Conservation (phyloP, 2,888 invertebrate species). For the Buathra laborator region DNA sequence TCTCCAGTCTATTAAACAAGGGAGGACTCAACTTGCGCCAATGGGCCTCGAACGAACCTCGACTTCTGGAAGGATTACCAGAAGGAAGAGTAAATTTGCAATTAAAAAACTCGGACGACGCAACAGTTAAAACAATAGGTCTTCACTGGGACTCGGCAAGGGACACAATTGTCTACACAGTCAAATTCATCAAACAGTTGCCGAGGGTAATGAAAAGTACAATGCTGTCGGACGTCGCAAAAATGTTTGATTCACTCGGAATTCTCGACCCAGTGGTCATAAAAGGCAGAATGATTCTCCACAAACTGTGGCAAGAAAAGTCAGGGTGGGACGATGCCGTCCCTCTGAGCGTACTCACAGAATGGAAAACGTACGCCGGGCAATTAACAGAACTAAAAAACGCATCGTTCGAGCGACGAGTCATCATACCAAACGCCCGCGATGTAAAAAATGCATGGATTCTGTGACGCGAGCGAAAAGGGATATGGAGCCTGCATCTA, state of each 20-base stretch:
- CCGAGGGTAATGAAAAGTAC: too few relatives aligned
- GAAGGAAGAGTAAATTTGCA: too few relatives aligned
- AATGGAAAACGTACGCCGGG: constrained; percentile 7
- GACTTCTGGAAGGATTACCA: too few relatives aligned
- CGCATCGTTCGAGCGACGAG: background rate
- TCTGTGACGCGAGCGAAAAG: constrained; percentile 30
- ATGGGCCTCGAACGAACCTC: too few relatives aligned
- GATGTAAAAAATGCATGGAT: constrained; percentile 37
- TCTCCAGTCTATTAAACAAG: background rate
- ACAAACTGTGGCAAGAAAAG: background rate
- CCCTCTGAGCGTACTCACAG: background rate
- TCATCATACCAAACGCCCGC: too few relatives aligned
- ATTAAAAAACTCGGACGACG: too few relatives aligned
- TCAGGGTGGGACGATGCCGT: constrained; percentile 52
- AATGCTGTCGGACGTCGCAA: background rate
- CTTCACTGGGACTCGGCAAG: too few relatives aligned
- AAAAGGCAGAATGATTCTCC: background rate
- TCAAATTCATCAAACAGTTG: too few relatives aligned
- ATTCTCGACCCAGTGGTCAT: background rate
- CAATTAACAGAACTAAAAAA: constrained; percentile 23
- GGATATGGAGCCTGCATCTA: constrained; percentile 58
- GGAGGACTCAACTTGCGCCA: constrained; percentile 14
- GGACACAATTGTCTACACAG: too few relatives aligned
- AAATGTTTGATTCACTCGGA: background rate
- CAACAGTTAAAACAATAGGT: too few relatives aligned